Conservation (phyloP, 2,888 invertebrate genomes). For the Colostygia pectinataria region DNA sequence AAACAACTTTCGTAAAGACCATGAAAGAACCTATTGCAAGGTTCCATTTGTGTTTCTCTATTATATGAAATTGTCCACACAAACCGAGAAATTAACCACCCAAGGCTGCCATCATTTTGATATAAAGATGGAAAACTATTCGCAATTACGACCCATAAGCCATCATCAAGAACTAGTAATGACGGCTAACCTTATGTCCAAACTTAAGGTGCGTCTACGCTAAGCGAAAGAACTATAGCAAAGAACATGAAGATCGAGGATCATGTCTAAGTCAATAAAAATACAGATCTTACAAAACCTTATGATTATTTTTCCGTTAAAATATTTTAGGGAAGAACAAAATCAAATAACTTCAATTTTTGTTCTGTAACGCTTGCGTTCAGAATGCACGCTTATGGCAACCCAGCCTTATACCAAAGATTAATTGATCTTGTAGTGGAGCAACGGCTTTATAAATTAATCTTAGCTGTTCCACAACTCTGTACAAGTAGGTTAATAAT, state of each 20-base stretch:
- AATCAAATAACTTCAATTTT: too few species aligned
- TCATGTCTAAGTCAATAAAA: too few species aligned
- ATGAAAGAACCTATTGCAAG: too few species aligned
- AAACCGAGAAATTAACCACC: background rate
- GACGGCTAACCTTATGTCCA: background rate
- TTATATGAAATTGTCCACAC: background rate
- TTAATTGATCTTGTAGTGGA: slow-evolving; percentile 32
- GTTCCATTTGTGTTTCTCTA: too few species aligned
- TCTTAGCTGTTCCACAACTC: slow-evolving; percentile 38
- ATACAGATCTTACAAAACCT: too few species aligned
- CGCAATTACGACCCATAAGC: slow-evolving; percentile 6
- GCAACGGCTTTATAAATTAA: slow-evolving; percentile 39
- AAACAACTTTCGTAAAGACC: too few species aligned
- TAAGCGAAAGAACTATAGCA: too few species aligned
- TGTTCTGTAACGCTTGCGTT: too few species aligned
- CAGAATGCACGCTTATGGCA: too few species aligned
- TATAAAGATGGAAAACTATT: slow-evolving; percentile 10
- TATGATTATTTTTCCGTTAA: too few species aligned
- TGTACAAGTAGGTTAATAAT: slow-evolving; percentile 38
- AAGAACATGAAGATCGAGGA: too few species aligned
- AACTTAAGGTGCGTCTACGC: background rate
- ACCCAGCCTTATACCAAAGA: slow-evolving; percentile 13
- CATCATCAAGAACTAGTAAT: slow-evolving; percentile 9
- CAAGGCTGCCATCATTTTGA: slow-evolving; percentile 1
- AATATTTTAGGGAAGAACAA: too few species aligned